Percentiles rank a stretch among this genome's conserved stretches.
These are phyloP conservation scores for Anguilla anguilla DNA, from an alignment of 2,797 vertebrate genomes.

Conservation along the genomic window DNA sequence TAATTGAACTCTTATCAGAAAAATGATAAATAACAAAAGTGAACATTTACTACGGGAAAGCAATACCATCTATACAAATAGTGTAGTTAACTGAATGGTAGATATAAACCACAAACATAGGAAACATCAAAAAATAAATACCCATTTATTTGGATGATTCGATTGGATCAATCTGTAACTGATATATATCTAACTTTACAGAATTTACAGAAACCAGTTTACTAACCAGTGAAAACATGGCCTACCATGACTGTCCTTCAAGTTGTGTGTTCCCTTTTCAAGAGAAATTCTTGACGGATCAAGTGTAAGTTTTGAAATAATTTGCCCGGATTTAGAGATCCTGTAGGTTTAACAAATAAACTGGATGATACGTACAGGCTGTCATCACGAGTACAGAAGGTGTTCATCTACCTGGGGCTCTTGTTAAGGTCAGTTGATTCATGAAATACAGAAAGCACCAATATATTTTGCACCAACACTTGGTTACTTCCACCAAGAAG, in stretches of 20 bases:
- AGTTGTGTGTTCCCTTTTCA: neutral
- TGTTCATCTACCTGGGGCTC: neutral
- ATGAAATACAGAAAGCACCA: neutral
- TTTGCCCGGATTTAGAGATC: neutral
- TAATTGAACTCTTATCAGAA: constrained; percentile 1
- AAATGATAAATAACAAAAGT: constrained; percentile 5
- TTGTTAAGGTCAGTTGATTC: neutral
- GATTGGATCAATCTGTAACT: neutral
- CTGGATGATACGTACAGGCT: neutral
- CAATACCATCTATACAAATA: neutral
- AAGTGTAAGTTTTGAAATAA: neutral
- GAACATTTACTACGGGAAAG: neutral
- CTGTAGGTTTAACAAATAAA: neutral
- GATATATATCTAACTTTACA: neutral
- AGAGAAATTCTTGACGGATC: neutral
- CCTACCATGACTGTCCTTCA: neutral
- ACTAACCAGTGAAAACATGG: neutral
- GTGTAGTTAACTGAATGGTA: neutral
- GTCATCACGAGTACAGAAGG: neutral
- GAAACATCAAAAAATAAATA: neutral
- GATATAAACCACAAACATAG: neutral
- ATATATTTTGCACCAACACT: neutral
- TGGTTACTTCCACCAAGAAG: neutral
- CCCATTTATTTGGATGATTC: neutral
- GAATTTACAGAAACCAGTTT: neutral